Evolutionary conservation across 2,797 vertebrate genomes (phyloP).

Genomic region (Denticeps clupeoides): DNA sequence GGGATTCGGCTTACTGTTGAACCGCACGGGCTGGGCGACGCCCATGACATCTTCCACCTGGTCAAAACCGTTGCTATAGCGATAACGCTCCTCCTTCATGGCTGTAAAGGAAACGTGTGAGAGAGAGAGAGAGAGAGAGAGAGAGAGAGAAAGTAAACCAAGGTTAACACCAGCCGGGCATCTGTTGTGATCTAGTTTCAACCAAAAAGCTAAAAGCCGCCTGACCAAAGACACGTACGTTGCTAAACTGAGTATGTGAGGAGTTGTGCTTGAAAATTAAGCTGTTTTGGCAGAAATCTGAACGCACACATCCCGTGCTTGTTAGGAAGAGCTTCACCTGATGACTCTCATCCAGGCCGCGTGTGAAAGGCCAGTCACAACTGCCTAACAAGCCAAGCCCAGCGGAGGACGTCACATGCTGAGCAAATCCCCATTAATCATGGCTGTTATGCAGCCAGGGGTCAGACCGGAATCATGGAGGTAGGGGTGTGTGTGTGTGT

Average conservation of each 20-base stretch:
- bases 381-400: background rate
- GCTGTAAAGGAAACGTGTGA: constrained; percentile 47
- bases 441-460: background rate
- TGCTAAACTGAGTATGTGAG: no score
- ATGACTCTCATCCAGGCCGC: background rate
- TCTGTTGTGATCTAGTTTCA: no score
- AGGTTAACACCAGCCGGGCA: no score
- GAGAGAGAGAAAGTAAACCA: no score
- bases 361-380: background rate
- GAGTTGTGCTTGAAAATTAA: no score
- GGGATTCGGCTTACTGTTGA: constrained; percentile 75
- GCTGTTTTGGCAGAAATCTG: no score
- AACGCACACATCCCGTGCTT: no score
- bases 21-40: constrained; percentile 85
- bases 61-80: constrained; percentile 56
- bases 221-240: no score
- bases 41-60: constrained; percentile 71
- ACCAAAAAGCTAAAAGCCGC: no score
- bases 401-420: constrained; percentile 6
- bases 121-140: background rate
- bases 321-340: no score
- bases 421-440: constrained; percentile 7
- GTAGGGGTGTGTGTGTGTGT: background rate
- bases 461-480: background rate
- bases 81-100: constrained; percentile 58